phyloP scores from a whole-genome alignment of 2,113 vertebrate species.

The Eudorcas thomsonii region DNA sequence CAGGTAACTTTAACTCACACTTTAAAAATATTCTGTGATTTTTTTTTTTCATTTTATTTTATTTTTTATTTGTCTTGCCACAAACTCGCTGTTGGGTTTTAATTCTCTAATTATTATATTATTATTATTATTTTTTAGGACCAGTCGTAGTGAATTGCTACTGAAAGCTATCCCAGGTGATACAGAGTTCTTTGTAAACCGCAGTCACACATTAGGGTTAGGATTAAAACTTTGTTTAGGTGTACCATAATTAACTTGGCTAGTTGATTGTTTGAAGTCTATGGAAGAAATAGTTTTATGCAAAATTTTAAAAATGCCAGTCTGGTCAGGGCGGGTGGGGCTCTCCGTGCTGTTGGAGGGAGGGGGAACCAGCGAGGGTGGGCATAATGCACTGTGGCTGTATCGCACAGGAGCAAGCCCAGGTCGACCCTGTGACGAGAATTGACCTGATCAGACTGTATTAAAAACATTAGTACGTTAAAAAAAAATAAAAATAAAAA shows the following conservation, averaged over 20 bases:
- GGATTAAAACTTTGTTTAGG: constrained; percentile 84
- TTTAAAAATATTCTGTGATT: constrained; percentile 75
- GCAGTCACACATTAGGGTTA: constrained; percentile 87
- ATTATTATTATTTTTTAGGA: constrained; percentile 84
- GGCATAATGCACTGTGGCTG: constrained; percentile 70
- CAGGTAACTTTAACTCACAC: too few species aligned
- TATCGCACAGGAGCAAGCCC: constrained; percentile 77
- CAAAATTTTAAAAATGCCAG: constrained; percentile 70
- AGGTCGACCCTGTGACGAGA: constrained; percentile 77
- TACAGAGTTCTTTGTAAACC: constrained; percentile 86
- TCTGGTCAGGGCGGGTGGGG: constrained; percentile 77
- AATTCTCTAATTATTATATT: constrained; percentile 82
- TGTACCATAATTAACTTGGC: constrained; percentile 86
- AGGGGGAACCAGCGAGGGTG: constrained; percentile 54
- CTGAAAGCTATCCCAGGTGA: constrained; percentile 84
- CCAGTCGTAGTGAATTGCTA: constrained; percentile 87
- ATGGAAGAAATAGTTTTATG: constrained; percentile 87
- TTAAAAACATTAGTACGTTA: constrained; percentile 86
- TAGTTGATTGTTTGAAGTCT: constrained; percentile 85
- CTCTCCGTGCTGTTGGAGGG: constrained; percentile 66
- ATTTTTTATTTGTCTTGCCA: too few species aligned
- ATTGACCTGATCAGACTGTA: constrained; percentile 83
- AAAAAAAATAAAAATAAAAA: too few species aligned
- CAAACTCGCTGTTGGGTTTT: constrained; percentile 82
- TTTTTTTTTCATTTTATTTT: too few species aligned